Base-by-base conservation (phyloP, 2,888 invertebrate species). In the Sarcophaga caerulescens region DNA sequence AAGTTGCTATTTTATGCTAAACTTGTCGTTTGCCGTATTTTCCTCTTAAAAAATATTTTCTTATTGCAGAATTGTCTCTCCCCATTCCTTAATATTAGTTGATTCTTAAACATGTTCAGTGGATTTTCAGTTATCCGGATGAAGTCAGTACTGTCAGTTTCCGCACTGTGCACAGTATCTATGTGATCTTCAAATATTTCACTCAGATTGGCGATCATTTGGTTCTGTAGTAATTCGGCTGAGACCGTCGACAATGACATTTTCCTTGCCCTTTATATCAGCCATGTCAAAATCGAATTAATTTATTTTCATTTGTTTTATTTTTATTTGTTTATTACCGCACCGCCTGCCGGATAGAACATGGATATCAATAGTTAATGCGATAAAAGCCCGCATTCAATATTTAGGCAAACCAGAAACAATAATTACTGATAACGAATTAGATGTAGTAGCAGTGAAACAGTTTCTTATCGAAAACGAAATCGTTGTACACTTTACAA, bases 221-320 rank as follows among this genome's bases (percentile, higher is more conserved):
- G n/a, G n/a, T n/a, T n/a, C n/a, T n/a, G n/a, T n/a, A n/a, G n/a
- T n/a, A n/a, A n/a, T n/a, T n/a, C n/a, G n/a, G n/a, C n/a, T n/a
- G n/a, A 77, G 44, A 11, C 76, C 80, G 52, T 84, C 84, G 2
- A 71, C 79, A 4, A 84, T 21, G 10, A 80, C 71, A 21, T 84
- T 84, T 75, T 84, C 71, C n/a, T 84, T 80, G 2, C 80, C 80
- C 12, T 82, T 82, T 66, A 77, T 77, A 59, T 77, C 73, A 23
- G 6, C 25, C 2, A 77, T 82, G 19, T 73, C 65, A n/a, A 82
- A 82, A 60, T 77, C 82, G 44, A 77, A 77, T 44, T 74, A 52
- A 44, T 82, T 76, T 14, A 76, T 45, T 21, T 57, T 69, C 3
- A 82, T 76, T 70, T 82, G n/a, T n/a, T n/a, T n/a, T n/a, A n/a